Conservation (phyloP, 2,888 invertebrate species). For the Serrognathus titanus region DNA sequence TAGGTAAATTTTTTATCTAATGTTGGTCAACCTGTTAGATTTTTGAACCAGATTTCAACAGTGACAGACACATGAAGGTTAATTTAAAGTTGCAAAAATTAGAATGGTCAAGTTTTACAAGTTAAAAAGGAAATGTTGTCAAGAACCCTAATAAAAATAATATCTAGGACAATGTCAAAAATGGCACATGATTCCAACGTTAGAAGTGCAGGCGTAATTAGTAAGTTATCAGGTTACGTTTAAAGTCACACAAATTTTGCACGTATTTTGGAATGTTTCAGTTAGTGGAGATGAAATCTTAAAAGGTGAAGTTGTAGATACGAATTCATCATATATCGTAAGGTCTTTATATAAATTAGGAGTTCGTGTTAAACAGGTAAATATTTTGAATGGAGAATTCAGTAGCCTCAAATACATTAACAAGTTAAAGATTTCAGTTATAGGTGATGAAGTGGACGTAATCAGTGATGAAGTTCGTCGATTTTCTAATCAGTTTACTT, state of each 20-base stretch:
- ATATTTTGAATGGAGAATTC: background rate
- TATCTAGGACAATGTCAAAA: slow-evolving; percentile 4
- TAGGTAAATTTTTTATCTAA: too few species aligned
- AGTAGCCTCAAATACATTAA: slow-evolving; percentile 3
- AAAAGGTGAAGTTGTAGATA: slow-evolving; percentile 67
- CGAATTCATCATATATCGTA: slow-evolving; percentile 64
- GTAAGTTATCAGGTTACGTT: slow-evolving; percentile 10
- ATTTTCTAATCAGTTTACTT: slow-evolving; percentile 59
- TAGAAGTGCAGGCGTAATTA: slow-evolving; percentile 15
- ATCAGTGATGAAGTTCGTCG: slow-evolving; percentile 62
- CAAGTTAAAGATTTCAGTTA: slow-evolving; percentile 56
- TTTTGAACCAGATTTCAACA: too few species aligned
- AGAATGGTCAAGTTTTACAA: too few species aligned
- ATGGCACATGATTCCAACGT: background rate
- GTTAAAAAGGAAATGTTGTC: too few species aligned
- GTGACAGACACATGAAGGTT: too few species aligned
- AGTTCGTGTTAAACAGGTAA: slow-evolving; percentile 57
- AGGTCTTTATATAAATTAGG: slow-evolving; percentile 60
- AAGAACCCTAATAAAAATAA: background rate
- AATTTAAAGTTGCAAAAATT: too few species aligned
- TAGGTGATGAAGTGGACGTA: slow-evolving; percentile 61
- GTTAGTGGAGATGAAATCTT: slow-evolving; percentile 78
- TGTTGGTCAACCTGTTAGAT: too few species aligned
- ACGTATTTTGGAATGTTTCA: slow-evolving; percentile 28
- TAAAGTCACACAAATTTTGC: background rate